Percentiles rank a stretch among this genome's conserved stretches.
These are phyloP conservation scores for Coregonus suidteri DNA, from an alignment of 2,797 vertebrate species.

Conservation along the genomic window DNA sequence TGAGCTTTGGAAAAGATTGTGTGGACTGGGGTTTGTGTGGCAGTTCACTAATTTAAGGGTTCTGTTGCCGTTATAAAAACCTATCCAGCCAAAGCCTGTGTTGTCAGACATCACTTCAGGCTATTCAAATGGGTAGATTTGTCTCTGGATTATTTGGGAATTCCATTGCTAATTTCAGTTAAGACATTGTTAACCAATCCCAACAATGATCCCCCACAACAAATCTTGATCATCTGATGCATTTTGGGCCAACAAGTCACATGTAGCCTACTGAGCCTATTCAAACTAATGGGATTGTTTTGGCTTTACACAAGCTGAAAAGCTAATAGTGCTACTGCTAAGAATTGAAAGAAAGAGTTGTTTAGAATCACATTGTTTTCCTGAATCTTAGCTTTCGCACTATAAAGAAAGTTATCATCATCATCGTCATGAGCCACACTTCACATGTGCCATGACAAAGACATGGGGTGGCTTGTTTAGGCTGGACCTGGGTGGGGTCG, in stretches of 20 bases:
- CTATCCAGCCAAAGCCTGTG: neutral
- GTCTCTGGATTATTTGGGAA: neutral
- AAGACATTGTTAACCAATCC: neutral
- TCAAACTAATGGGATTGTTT: neutral
- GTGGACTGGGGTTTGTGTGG: constrained; percentile 5
- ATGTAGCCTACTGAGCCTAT: neutral
- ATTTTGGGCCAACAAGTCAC: neutral
- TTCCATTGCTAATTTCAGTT: neutral
- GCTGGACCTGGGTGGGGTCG: neutral
- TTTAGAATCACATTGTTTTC: neutral
- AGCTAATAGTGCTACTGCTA: neutral
- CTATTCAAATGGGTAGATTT: neutral
- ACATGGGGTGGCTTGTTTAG: neutral
- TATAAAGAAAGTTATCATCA: neutral
- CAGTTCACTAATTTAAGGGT: neutral
- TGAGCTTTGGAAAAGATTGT: constrained; percentile 19
- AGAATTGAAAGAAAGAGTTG: neutral
- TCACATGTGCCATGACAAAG: neutral
- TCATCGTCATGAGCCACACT: neutral
- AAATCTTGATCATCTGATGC: neutral
- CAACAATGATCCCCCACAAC: neutral
- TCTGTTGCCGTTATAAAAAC: neutral
- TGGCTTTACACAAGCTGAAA: neutral
- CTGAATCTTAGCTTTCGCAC: neutral
- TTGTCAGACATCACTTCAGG: neutral